phyloP scores from a whole-genome alignment of 2,797 vertebrate genomes.

The Anolis apletophallus region DNA sequence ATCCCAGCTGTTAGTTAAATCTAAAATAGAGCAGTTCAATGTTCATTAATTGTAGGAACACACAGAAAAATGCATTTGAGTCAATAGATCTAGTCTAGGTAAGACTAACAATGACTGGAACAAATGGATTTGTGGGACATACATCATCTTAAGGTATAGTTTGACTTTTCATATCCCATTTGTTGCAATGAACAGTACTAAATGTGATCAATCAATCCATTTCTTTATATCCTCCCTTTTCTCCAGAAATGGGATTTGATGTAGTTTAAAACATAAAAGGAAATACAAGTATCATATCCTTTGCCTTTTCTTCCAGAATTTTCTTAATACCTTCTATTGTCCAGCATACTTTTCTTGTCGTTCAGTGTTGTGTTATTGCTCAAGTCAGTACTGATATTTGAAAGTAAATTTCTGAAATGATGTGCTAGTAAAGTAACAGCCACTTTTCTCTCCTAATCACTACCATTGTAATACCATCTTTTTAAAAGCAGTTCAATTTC shows the following conservation, averaged over 20 bases:
- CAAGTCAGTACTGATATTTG: slow-evolving; percentile 50
- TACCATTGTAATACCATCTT: slow-evolving; percentile 58
- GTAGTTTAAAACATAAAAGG: too few relatives aligned
- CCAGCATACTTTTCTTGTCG: slow-evolving; percentile 39
- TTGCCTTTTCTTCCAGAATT: background rate
- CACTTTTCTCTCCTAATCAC: slow-evolving; percentile 55
- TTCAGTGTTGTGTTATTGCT: slow-evolving; percentile 36
- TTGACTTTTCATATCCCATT: background rate
- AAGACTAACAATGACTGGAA: background rate
- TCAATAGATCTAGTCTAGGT: too few relatives aligned
- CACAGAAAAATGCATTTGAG: too few relatives aligned
- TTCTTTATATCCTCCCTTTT: too few relatives aligned
- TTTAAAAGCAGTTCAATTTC: slow-evolving; percentile 63
- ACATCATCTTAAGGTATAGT: background rate
- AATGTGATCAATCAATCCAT: too few relatives aligned
- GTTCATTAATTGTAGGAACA: background rate
- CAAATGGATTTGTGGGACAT: background rate
- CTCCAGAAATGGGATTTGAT: too few relatives aligned
- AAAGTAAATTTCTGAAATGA: slow-evolving; percentile 42
- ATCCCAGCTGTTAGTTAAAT: too few relatives aligned
- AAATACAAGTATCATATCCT: background rate
- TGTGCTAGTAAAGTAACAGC: slow-evolving; percentile 12
- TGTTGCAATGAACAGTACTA: background rate
- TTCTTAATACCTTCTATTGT: background rate
- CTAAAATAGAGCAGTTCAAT: too few relatives aligned